A percentile compares a stretch with the other conserved stretches of the same genome.
phyloP scores from a whole-genome alignment of 2,888 invertebrate species.

The Lepidochrysops patricia region DNA sequence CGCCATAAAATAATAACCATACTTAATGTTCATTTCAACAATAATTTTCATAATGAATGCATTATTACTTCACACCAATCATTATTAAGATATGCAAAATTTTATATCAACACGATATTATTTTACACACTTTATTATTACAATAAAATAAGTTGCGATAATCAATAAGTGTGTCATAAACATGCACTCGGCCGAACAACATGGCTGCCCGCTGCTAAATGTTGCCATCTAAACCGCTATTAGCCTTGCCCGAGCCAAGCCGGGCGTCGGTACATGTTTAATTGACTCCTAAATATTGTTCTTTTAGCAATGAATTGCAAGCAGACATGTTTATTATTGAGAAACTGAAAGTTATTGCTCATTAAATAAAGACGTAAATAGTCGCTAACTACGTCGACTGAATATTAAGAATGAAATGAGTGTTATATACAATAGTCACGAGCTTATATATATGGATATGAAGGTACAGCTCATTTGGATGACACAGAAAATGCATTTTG shows the following conservation, averaged over 20 bases:
- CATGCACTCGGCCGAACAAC: constrained; percentile 43
- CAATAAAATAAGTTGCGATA: constrained; percentile 24
- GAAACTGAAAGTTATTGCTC: constrained; percentile 29
- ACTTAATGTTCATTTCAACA: no score
- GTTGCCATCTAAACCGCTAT: constrained; percentile 55
- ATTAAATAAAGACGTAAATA: constrained; percentile 14
- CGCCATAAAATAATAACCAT: no score
- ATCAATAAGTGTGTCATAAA: constrained; percentile 53
- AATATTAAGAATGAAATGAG: not conserved
- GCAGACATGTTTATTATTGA: constrained; percentile 60
- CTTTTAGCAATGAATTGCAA: constrained; percentile 58
- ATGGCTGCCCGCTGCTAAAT: constrained; percentile 61
- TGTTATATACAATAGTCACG: not conserved
- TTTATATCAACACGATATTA: not conserved
- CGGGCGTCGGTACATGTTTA: constrained; percentile 55
- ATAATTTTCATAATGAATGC: no score
- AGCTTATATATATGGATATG: no score
- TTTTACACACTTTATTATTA: constrained; percentile 31
- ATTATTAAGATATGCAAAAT: no score
- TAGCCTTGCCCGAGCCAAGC: constrained; percentile 58
- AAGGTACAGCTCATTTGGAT: no score
- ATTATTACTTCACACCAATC: no score
- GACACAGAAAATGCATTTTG: no score
- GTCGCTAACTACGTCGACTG: not conserved
- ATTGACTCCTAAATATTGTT: constrained; percentile 66